Conservation (phyloP, 35 echinoderm and acorn worm genomes). For the Antedon bifida region DNA sequence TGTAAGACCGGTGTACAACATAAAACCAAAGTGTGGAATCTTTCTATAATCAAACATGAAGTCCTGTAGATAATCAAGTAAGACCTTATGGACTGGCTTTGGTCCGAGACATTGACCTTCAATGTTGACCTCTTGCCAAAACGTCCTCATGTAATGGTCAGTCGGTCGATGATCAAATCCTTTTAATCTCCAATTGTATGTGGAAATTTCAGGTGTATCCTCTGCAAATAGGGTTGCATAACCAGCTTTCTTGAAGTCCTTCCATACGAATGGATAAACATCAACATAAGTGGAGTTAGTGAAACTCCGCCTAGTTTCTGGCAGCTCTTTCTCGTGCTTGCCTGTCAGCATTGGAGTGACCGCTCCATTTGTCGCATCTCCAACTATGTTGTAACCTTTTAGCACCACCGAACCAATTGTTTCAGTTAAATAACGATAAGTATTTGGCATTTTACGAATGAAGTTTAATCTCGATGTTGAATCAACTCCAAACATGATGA, state of each 20-base stretch:
- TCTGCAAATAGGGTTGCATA: conserved; percentile 56
- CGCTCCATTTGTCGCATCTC: conserved; percentile 34
- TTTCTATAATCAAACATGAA: conserved; percentile 25
- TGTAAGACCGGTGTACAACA: conserved; percentile 29
- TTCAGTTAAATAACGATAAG: conserved; percentile 1
- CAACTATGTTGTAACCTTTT: conserved; percentile 49
- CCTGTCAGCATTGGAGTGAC: conserved; percentile 41
- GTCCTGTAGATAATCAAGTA: conserved; percentile 36
- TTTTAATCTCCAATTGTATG: conserved; percentile 33
- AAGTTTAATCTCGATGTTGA: conserved; percentile 45
- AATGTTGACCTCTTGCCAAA: conserved; percentile 15
- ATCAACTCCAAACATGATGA: conserved; percentile 43
- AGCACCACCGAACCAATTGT: conserved; percentile 11
- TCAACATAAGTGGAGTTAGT: conserved; percentile 7
- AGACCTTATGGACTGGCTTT: conserved; percentile 19
- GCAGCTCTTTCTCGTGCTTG: conserved; percentile 23
- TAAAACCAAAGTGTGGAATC: conserved; percentile 34
- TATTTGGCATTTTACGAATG: conserved; percentile 32
- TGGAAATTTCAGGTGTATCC: conserved; percentile 13
- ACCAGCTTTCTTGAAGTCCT: conserved; percentile 21
- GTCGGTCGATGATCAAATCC: conserved; percentile 42
- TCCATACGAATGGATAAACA: conserved; percentile 40
- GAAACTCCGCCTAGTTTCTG: conserved; percentile 11
- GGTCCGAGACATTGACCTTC: conserved; percentile 21
- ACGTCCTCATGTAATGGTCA: conserved; percentile 57